Evolutionary conservation across 2,113 vertebrate genomes (phyloP).

Genomic region (zebrafish (Danio rerio)): DNA sequence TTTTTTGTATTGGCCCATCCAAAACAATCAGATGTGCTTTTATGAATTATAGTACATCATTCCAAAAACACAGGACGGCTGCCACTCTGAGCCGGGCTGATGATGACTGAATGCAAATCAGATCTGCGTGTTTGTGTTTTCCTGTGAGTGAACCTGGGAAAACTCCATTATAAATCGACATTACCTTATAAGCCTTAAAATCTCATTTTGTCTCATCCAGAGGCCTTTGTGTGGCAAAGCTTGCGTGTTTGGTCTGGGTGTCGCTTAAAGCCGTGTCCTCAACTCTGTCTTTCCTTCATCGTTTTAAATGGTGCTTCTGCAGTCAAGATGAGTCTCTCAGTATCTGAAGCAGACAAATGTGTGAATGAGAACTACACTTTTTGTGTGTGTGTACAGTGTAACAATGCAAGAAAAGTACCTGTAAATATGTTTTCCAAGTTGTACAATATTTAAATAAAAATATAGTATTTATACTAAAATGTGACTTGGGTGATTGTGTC

Average conservation of each 20-base stretch:
- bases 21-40: neutral
- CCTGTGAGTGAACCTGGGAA: neutral
- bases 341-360: conserved; percentile 64
- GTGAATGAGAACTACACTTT: conserved; percentile 63
- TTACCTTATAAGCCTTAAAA: conserved; percentile 45
- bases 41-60: neutral
- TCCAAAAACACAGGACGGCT: neutral
- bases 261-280: conserved; percentile 15
- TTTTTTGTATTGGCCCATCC: neutral
- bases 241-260: conserved; percentile 50
- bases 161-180: neutral
- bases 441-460: conserved; percentile 83
- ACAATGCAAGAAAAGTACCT: conserved; percentile 76
- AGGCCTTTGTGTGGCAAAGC: conserved; percentile 60
- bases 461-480: conserved; percentile 79
- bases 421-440: conserved; percentile 81
- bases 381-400: conserved; percentile 69
- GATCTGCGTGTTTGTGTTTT: neutral
- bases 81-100: conserved; percentile 1
- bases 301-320: conserved; percentile 75
- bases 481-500: neutral
- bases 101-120: neutral
- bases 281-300: conserved; percentile 6
- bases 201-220: conserved; percentile 14
- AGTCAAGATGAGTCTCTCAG: conserved; percentile 62